Base-by-base conservation (phyloP, 2,797 vertebrate genomes). In the Enteromius afrohamiltoni region DNA sequence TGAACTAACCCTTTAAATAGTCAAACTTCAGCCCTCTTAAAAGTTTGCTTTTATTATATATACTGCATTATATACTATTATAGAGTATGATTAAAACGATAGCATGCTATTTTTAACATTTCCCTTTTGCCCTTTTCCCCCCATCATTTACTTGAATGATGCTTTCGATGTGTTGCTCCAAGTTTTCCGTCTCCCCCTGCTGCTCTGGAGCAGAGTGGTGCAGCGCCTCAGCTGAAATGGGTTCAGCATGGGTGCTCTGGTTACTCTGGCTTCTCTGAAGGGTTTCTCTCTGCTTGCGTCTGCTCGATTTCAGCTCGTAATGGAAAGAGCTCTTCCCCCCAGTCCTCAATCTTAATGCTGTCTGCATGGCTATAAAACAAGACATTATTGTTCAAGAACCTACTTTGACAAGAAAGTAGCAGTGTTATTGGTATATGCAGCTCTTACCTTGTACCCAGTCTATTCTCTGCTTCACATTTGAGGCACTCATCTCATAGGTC, bases 401-500 rank as follows among this genome's bases (percentile, higher is more conserved):
- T 11, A 55, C n/a, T 55, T n/a, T 8, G 6, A 31, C 45, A 31
- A n/a, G 62, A 37, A 67, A 40, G 21, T 2, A 77, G 9, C 16
- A 47, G 40, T 51, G 23, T 19, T 51, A 10, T 4, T 40, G 4
- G 6, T 67, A 19, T 23, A 14, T n/a, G 16, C 16, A 5, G 60
- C 26, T 29, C 64, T 83, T 75, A 89, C 88, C 88, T 83, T 88
- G 87, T 78, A 87, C 94, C 95, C 95, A 96, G 86, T 95, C 95
- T 76, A 95, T 90, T 80, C 94, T 93, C 88, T 94, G 95, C 64
- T 91, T 93, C 88, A 92, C 90, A 88, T 96, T 95, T 1, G 94
- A 89, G 1, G 95, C 94, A 11, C 95, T 96, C 91, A 96, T 95
- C 91, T 96, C 95, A 0, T 91, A 96, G 45, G 93, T 92, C 90